A percentile compares a stretch with the other conserved stretches of the same genome.
Evolutionary conservation across 2,888 invertebrate genomes (phyloP).

Genomic region (Ferrisia virgata): DNA sequence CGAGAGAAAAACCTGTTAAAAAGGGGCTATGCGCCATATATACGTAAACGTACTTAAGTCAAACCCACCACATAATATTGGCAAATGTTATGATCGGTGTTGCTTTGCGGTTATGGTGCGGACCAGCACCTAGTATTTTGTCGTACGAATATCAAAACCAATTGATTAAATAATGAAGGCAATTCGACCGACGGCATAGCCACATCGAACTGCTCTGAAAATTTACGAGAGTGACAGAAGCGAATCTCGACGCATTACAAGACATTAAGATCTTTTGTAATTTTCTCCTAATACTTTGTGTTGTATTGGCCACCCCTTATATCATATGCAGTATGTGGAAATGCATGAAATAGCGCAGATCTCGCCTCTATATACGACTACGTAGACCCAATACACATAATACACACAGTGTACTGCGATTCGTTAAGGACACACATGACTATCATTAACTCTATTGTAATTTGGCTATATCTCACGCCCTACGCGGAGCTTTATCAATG

Average conservation of each 20-base stretch:
- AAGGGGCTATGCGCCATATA: neutral
- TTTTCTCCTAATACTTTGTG: neutral
- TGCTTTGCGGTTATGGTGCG: too few species aligned
- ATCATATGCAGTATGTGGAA: neutral
- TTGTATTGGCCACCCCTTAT: neutral
- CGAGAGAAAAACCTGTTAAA: neutral
- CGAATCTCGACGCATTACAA: neutral
- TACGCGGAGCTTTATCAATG: slow-evolving; percentile 29
- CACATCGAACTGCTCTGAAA: neutral
- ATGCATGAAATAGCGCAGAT: slow-evolving; percentile 23
- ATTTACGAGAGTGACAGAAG: neutral
- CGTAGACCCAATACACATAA: too few species aligned
- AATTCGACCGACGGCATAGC: neutral
- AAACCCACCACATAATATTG: neutral
- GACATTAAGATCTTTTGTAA: slow-evolving; percentile 23
- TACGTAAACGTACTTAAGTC: neutral
- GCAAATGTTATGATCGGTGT: neutral
- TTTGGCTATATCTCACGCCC: slow-evolving; percentile 36
- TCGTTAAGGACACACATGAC: slow-evolving; percentile 45
- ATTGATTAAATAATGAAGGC: slow-evolving; percentile 28
- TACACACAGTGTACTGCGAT: slow-evolving; percentile 32
- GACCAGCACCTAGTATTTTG: too few species aligned
- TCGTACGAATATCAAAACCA: neutral
- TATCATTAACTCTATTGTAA: slow-evolving; percentile 45
- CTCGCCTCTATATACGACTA: too few species aligned